Conservation (phyloP, 1,140 invertebrate species). For the Listronotus bonariensis region DNA sequence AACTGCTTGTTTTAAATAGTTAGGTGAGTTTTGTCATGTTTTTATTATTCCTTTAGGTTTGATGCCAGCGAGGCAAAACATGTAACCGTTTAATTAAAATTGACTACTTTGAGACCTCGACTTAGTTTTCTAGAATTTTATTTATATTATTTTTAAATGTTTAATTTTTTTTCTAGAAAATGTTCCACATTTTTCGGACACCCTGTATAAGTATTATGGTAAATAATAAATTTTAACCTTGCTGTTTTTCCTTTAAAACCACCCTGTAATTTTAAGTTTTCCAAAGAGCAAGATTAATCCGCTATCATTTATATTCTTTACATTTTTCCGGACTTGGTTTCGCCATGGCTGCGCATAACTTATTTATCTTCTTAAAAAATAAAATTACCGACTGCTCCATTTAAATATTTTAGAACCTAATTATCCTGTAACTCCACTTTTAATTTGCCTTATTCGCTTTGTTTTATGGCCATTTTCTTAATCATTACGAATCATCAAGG, state of each 20-base stretch:
- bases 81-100: no score
- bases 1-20: no score
- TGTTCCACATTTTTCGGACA: no score
- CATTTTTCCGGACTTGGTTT: constrained; percentile 16
- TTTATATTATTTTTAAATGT: no score
- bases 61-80: no score
- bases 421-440: constrained; percentile 26
- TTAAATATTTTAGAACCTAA: constrained; percentile 31
- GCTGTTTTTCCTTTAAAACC: constrained; percentile 7
- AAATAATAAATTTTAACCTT: no score
- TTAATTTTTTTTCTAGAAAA: no score
- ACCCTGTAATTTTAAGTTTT: constrained; percentile 16
- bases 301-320: constrained; percentile 29
- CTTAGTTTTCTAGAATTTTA: no score
- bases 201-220: no score
- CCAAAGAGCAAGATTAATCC: constrained; percentile 21
- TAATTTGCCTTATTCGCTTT: constrained; percentile 29
- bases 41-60: no score
- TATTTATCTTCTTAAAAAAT: constrained; percentile 30
- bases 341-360: constrained; percentile 23
- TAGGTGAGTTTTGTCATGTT: no score
- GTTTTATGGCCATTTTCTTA: constrained; percentile 14
- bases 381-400: constrained; percentile 21
- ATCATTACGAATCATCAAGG: constrained; percentile 15
- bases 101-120: no score